These are phyloP conservation scores for Pedionomus torquatus DNA, from an alignment of 2,113 vertebrate genomes.

Conservation along the genomic window DNA sequence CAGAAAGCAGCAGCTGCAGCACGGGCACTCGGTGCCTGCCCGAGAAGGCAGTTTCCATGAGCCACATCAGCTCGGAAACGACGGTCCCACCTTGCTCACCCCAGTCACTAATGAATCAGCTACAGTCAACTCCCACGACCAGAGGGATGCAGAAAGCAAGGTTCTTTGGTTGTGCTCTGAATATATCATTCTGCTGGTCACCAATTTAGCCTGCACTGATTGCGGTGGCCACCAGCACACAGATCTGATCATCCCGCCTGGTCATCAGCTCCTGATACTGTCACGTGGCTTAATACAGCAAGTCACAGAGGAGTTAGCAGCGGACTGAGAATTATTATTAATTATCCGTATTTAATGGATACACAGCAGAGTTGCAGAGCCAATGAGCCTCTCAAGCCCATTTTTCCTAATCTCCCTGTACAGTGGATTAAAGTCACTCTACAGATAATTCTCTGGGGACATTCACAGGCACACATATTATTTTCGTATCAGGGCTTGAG, in stretches of 20 bases:
- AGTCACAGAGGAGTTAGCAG: background rate
- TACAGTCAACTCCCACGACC: background rate
- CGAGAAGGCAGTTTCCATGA: background rate
- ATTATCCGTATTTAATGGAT: background rate
- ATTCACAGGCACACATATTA: rapidly evolving
- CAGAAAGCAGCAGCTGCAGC: background rate
- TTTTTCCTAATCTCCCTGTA: background rate
- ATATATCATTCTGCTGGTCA: background rate
- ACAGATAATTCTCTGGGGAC: background rate
- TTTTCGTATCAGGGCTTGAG: background rate
- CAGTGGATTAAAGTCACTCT: background rate
- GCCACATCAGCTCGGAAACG: background rate
- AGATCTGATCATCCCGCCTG: background rate
- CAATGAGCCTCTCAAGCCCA: background rate
- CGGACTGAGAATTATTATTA: background rate
- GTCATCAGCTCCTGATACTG: background rate
- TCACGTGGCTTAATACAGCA: background rate
- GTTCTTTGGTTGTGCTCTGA: conserved; percentile 77
- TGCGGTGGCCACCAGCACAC: background rate
- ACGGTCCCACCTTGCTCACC: background rate
- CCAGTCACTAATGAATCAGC: background rate
- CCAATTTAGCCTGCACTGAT: background rate
- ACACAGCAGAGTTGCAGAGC: background rate
- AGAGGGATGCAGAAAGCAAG: background rate
- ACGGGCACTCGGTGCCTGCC: background rate